Evolutionary conservation across 1,140 invertebrate species (phyloP), one percentile per base, ranked within the genome.

Genomic region (Drosophila suzukii): DNA sequence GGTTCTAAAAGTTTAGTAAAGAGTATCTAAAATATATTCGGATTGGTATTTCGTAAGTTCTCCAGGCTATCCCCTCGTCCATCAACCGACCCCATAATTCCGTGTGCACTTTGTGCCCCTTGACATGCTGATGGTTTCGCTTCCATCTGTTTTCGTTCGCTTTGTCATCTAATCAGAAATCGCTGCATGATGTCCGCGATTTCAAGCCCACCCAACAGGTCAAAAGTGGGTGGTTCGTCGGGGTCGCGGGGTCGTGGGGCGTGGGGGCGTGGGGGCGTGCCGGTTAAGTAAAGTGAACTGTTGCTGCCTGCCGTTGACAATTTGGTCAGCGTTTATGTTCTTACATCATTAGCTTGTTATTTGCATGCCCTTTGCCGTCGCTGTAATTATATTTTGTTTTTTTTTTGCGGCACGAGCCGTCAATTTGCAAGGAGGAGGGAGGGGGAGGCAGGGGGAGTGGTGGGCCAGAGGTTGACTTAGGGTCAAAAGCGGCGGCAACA

Each of bases 291-390:
- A 56, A 73, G 56, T 55, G 50, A 68, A 70, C 66, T 81, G 74
- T 55, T 63, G 60, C 60, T 39, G 41, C 49, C 81, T 85, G 84
- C 49, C 51, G 85, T 89, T 89, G 84, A 89, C 84, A 89, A 89
- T 90, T 89, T 89, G 85, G 84, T 88, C 81, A 89, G 76, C 63
- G 84, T 55, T 88, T 88, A 88, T 80, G 80, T 66, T 88, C 62
- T 88, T 89, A 89, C 83, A 89, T 88, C 83, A 89, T 88, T 88
- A 88, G 84, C 83, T 89, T 88, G 84, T 88, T 88, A 88, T 88
- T 82, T 88, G 84, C 84, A 89, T 88, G 75, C 83, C 59, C 58
- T 30, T 34, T 24, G 55, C 27, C 27, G 10, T 27, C 15, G 36
- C 39, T 15, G 34, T 66, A 57, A 47, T 36, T 51, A 56, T 27